Conservation (phyloP, 2,888 invertebrate species). For the Coremacera marginata region DNA sequence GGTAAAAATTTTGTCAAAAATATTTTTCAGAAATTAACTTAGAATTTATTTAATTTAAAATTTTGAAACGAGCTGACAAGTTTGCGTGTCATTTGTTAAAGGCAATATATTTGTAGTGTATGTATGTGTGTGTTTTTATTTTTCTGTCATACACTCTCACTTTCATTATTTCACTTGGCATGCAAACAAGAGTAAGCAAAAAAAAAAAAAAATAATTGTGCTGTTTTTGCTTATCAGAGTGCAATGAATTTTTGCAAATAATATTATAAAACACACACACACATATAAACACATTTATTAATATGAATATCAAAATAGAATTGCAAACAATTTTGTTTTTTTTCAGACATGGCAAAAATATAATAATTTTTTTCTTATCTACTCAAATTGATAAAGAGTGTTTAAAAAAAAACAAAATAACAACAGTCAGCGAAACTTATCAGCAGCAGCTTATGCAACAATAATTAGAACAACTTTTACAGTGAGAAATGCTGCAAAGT, state of each 20-base stretch:
- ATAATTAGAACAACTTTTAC: background rate
- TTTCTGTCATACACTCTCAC: background rate
- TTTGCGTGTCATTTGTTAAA: background rate
- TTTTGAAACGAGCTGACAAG: too few relatives aligned
- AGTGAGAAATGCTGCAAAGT: background rate
- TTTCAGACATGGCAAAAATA: too few relatives aligned
- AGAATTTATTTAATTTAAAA: too few relatives aligned
- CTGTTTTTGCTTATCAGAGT: slow-evolving; percentile 22
- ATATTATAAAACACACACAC: background rate
- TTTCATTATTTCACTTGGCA: background rate
- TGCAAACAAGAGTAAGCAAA: background rate
- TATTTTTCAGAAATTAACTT: too few relatives aligned
- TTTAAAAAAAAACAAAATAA: background rate
- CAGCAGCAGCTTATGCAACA: background rate
- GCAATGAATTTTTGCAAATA: slow-evolving; percentile 24
- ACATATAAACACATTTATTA: background rate
- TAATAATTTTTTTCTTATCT: too few relatives aligned
- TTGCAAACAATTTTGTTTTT: too few relatives aligned
- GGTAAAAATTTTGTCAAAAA: too few relatives aligned
- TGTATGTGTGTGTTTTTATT: background rate
- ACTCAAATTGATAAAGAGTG: background rate
- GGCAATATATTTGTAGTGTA: background rate
- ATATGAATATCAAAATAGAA: background rate
- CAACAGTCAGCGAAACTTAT: background rate
- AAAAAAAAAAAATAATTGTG: background rate